Percentiles rank a stretch among this genome's conserved stretches.
These are phyloP conservation scores for Brenthis ino DNA, from an alignment of 2,888 invertebrate genomes.

Conservation along the genomic window DNA sequence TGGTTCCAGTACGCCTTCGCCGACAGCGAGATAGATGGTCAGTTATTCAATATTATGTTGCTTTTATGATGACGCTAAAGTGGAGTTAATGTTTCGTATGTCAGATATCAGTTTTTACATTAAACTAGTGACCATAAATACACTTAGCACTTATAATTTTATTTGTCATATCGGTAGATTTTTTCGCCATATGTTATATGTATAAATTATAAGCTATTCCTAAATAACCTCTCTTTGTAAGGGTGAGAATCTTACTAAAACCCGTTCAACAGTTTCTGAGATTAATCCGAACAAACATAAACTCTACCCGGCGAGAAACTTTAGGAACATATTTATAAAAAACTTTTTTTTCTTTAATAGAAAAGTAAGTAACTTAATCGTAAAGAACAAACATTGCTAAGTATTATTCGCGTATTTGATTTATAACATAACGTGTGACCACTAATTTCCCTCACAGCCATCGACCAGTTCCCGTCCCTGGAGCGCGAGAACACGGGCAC, in stretches of 20 bases:
- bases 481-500: slow-evolving; percentile 84
- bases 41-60: background rate
- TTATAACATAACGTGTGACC: too few species aligned
- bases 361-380: too few species aligned
- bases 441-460: slow-evolving; percentile 80
- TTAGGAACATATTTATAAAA: too few species aligned
- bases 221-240: too few species aligned
- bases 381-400: too few species aligned
- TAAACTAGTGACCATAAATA: background rate
- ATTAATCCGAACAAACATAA: too few species aligned
- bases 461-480: slow-evolving; percentile 94
- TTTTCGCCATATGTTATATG: background rate
- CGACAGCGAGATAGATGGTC: slow-evolving; percentile 96
- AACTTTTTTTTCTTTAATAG: too few species aligned
- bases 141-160: background rate
- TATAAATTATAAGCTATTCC: background rate
- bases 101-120: background rate
- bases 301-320: too few species aligned
- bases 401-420: background rate
- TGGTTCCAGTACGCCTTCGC: slow-evolving; percentile 99
- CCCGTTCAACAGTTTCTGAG: too few species aligned
- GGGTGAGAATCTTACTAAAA: too few species aligned
- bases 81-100: background rate
- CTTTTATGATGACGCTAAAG: too few species aligned
- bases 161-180: background rate